Evolutionary conservation across 2,888 invertebrate genomes (phyloP).

Genomic region (Hemithea aestivaria): DNA sequence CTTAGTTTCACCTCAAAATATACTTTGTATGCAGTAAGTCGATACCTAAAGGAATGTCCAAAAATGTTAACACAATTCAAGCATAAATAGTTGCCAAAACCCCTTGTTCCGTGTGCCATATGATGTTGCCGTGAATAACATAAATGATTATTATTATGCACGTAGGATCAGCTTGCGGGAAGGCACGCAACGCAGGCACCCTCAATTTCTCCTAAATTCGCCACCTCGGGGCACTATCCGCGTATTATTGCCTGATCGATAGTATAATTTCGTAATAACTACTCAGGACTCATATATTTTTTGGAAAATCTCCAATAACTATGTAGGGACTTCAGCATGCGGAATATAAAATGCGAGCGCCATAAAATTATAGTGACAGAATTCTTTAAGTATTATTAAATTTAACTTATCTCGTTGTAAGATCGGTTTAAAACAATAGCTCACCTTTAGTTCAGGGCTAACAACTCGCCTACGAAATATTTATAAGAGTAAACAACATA

Average conservation of each 20-base stretch:
- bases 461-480: constrained; percentile 15
- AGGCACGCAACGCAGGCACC: constrained; percentile 66
- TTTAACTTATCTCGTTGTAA: constrained; percentile 10
- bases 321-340: constrained; percentile 20
- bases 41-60: no score
- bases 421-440: constrained; percentile 20
- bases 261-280: constrained; percentile 70
- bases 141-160: constrained; percentile 54
- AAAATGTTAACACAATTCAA: no score
- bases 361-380: constrained; percentile 14
- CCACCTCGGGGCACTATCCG: constrained; percentile 62
- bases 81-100: constrained; percentile 17
- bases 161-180: constrained; percentile 57
- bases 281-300: constrained; percentile 52
- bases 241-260: constrained; percentile 72
- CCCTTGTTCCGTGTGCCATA: constrained; percentile 51
- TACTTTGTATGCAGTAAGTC: no score
- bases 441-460: constrained; percentile 17
- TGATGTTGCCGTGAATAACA: constrained; percentile 56
- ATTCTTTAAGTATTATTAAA: constrained; percentile 5
- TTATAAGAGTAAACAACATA: constrained; percentile 9
- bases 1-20: no score
- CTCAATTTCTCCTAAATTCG: constrained; percentile 74
- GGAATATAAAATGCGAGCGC: constrained; percentile 14
- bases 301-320: constrained; percentile 36